Evolutionary conservation across 1,140 invertebrate genomes (phyloP).

Genomic region (Drosophila micromelanica): DNA sequence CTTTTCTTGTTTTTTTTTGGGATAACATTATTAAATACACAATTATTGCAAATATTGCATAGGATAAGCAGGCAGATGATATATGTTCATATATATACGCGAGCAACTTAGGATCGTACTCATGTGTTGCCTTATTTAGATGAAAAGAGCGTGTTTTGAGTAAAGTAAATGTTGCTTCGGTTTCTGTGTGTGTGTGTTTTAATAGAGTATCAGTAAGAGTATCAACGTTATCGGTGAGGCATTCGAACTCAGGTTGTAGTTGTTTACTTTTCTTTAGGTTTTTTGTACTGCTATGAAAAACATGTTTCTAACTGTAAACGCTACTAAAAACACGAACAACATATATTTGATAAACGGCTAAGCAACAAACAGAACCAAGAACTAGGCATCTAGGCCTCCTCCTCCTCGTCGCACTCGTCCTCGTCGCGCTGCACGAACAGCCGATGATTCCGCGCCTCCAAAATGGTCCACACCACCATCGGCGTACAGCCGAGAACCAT

Average conservation of each 20-base stretch:
- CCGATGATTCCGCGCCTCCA: slow-evolving; percentile 73
- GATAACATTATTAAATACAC: slow-evolving; percentile 39
- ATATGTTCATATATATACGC: not conserved
- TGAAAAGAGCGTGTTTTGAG: slow-evolving; percentile 22
- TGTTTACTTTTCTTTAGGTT: slow-evolving; percentile 23
- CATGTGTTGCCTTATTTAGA: slow-evolving; percentile 7
- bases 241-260: slow-evolving; percentile 61
- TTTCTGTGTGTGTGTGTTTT: not conserved
- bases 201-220: slow-evolving; percentile 26
- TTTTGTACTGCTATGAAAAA: slow-evolving; percentile 45
- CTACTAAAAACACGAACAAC: slow-evolving; percentile 52
- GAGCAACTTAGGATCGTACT: slow-evolving; percentile 15
- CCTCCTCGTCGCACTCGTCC: slow-evolving; percentile 47
- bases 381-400: slow-evolving; percentile 45
- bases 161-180: slow-evolving; percentile 20
- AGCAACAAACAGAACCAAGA: slow-evolving; percentile 24
- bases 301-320: slow-evolving; percentile 38
- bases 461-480: slow-evolving; percentile 84
- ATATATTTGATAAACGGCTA: slow-evolving; percentile 37
- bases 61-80: slow-evolving; percentile 24
- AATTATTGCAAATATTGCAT: slow-evolving; percentile 16
- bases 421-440: slow-evolving; percentile 66
- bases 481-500: slow-evolving; percentile 89
- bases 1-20: slow-evolving; percentile 54
- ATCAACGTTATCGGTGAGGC: slow-evolving; percentile 72